Conservation (phyloP, 2,113 vertebrate species). For the Octodon degus region DNA sequence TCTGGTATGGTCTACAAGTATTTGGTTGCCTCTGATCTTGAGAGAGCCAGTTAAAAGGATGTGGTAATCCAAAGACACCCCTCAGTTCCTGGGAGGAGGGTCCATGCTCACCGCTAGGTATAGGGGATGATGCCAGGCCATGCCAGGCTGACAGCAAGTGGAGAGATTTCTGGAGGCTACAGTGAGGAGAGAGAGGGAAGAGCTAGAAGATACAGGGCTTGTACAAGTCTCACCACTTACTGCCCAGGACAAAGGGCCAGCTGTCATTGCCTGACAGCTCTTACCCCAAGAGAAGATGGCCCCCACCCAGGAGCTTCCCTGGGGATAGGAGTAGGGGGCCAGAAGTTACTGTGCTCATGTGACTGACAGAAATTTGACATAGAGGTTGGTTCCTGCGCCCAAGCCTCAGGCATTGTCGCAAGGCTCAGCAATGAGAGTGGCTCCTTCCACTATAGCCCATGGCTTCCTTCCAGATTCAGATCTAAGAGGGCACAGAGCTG, state of each 20-base stretch:
- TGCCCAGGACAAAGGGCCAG: neutral
- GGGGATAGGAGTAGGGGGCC: no score
- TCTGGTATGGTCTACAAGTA: neutral
- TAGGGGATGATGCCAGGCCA: neutral
- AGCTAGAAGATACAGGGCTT: neutral
- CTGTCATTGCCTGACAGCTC: neutral
- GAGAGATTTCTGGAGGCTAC: neutral
- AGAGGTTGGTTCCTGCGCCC: neutral
- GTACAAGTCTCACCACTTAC: neutral
- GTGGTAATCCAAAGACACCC: neutral
- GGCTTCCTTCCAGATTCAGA: conserved; percentile 41
- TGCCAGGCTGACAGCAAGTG: neutral
- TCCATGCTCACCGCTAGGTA: neutral
- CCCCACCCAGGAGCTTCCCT: neutral
- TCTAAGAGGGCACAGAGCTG: neutral
- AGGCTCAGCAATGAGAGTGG: neutral
- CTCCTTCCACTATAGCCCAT: neutral
- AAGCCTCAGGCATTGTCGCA: neutral
- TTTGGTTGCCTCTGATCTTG: neutral
- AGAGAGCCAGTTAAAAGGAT: neutral
- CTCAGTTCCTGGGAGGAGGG: neutral
- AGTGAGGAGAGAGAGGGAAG: neutral
- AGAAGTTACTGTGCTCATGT: neutral
- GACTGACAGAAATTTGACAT: neutral
- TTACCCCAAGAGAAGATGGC: neutral